Base-by-base conservation (phyloP, 2,113 vertebrate genomes). In the Aramus guarauna region DNA sequence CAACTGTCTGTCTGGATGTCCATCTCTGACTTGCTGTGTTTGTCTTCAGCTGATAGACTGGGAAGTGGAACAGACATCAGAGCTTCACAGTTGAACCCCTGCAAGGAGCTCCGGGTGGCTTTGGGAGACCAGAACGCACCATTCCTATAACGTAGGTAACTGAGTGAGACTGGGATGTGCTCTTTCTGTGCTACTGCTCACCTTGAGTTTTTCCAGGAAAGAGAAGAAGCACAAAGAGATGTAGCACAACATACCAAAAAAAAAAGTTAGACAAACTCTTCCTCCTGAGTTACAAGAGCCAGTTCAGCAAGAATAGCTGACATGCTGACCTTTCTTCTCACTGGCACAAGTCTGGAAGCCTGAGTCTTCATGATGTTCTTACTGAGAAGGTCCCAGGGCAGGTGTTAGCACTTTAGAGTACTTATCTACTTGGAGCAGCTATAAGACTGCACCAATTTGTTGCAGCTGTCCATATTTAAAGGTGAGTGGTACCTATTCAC, bases 121-220 rank as follows among this genome's bases (percentile, higher is more conserved):
- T 47, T 47, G 30, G 50, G 71, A 66, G 26, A 66, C 45, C 45
- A 59, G n/a, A 64, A 16, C 24, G 53, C 47, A 27, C 9, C 11
- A 2, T 30, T 90, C 20, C 43, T 55, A 0, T 37, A 34, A 26
- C 1, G 1, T 4, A 39, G 64, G 45, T 23, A 32, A 37, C 48
- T 5, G 15, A 24, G 45, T 47, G 37, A 36, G 32, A 8, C 36
- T 30, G 27, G 47, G 34, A n/a, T 37, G 34, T 68, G 55, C 29
- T 41, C 12, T 63, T 63, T 50, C 43, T 9, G 37, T 32, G 14
- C 19, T 47, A 32, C 55, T 90, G 81, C 48, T 69, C 59, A 17
- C 48, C 37, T 69, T 47, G 15, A 37, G 24, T 29, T 74, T 85
- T 48, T 74, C 15, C 29, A 45, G 41, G 41, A 56, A 43, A 52